Percentiles rank a stretch among this genome's conserved stretches.
phyloP scores from a whole-genome alignment of 2,113 vertebrate genomes.

The Oceanites oceanicus region DNA sequence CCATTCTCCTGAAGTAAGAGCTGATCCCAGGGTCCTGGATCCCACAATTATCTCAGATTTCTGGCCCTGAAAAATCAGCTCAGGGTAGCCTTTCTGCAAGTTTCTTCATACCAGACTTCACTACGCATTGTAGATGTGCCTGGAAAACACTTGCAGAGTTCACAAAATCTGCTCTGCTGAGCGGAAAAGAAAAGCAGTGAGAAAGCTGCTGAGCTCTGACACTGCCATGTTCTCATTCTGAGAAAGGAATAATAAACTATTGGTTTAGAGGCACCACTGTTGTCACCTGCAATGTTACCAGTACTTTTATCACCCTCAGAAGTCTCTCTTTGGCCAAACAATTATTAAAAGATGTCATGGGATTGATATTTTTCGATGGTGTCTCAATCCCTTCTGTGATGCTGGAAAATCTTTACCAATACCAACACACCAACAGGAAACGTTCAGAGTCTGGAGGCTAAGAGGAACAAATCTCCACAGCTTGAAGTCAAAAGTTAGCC shows the following conservation, averaged over 20 bases:
- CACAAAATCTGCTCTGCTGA: not conserved
- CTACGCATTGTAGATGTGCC: not conserved
- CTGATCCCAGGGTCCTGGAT: not conserved
- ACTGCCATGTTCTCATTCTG: not conserved
- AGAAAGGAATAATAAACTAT: not conserved
- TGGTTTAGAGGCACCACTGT: not conserved
- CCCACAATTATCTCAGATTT: not conserved
- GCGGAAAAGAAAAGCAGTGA: not conserved
- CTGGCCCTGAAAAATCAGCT: not conserved
- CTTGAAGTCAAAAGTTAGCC: not conserved
- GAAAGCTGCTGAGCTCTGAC: not conserved
- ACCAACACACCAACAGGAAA: not conserved
- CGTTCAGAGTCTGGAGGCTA: not conserved
- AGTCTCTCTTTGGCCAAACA: not conserved
- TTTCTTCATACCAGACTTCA: not conserved
- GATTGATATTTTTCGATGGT: not conserved
- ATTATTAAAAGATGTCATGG: not conserved
- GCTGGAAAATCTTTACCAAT: not conserved
- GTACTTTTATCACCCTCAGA: not conserved
- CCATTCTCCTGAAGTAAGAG: slow-evolving; percentile 17
- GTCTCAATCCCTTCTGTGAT: not conserved
- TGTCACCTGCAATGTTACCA: not conserved
- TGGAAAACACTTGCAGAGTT: not conserved
- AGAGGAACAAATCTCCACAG: not conserved
- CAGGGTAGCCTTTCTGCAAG: not conserved